These are phyloP conservation scores for Apteryx owenii DNA, from an alignment of 2,113 vertebrate species.

Conservation along the genomic window DNA sequence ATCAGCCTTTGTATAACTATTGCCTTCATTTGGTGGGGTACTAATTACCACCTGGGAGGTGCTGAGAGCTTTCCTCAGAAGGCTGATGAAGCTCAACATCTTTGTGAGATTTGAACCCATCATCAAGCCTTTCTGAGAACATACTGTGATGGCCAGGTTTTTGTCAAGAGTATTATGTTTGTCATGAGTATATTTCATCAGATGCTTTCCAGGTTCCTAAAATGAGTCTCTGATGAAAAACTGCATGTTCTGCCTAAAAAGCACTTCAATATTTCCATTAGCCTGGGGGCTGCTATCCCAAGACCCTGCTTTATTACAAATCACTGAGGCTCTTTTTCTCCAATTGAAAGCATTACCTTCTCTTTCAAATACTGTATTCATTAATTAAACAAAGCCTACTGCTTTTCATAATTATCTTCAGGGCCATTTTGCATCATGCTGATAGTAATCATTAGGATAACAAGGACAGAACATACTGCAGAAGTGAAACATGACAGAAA, in stretches of 20 bases:
- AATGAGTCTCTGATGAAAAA: background rate
- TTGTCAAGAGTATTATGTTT: background rate
- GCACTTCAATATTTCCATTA: background rate
- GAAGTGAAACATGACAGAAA: background rate
- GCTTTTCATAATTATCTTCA: slow-evolving; percentile 44
- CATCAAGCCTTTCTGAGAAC: background rate
- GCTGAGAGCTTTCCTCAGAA: background rate
- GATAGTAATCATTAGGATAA: slow-evolving; percentile 35
- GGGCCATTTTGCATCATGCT: slow-evolving; percentile 1
- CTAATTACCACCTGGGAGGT: background rate
- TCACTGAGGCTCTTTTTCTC: background rate
- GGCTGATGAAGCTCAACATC: background rate
- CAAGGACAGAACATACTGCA: slow-evolving; percentile 21
- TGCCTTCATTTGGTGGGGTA: background rate
- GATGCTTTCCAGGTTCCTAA: background rate
- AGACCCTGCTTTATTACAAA: background rate
- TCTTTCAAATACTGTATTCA: slow-evolving; percentile 43
- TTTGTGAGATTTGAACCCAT: background rate
- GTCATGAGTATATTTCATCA: background rate
- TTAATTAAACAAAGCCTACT: slow-evolving; percentile 38
- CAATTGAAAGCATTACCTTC: background rate
- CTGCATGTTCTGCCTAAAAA: background rate
- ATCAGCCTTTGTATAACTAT: background rate
- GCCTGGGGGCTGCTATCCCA: background rate
- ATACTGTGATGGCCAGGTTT: background rate